Base-by-base conservation (phyloP, 2,888 invertebrate genomes). In the Quadroppia sp. region DNA sequence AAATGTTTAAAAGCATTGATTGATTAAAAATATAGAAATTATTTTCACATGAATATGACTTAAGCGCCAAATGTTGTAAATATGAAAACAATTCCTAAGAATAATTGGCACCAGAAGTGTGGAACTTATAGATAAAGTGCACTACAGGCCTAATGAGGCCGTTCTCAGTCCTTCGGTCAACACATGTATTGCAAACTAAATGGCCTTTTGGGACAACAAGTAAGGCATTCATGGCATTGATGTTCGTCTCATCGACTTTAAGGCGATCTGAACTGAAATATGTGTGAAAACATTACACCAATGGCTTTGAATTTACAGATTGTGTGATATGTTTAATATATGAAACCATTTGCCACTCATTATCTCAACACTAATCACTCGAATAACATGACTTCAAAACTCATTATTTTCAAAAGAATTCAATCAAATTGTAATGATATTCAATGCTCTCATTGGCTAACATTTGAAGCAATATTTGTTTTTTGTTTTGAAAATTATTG, bases 81-180 rank as follows among this genome's bases (percentile, higher is more conserved):
- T 67, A 67, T 64, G n/a, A 36, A 36, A n/a, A n/a, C n/a, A 64
- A 64, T 32, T 36, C 64, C n/a, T 64, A 32, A 36, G n/a, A 32
- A 59, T 59, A 59, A 64, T 25, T 56, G 59, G 30, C 17, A 61
- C 9, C 30, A 61, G 59, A 61, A 11, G 40, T 67, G 67, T 67
- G 67, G 67, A 67, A 67, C n/a, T 20, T 40, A 67, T 67, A 67
- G 67, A 67, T 67, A 67, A 67, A n/a, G 67, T 67, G 20, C 20
- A 40, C 30, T 11, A 13, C 11, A 67, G 1, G 15, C 20, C 42
- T 67, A 67, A 67, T 67, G 67, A 67, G 67, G 32, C 67, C 40
- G 32, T 67, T 67, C n/a, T 30, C 20, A 67, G 67, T 40, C 40
- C 40, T 67, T 23, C 23, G 67, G 67, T 36, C 40, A 36, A 67